Evolutionary conservation across 2,113 vertebrate species (phyloP), one percentile per base, ranked within the genome.

Genomic region (Pycnonotus jocosus): DNA sequence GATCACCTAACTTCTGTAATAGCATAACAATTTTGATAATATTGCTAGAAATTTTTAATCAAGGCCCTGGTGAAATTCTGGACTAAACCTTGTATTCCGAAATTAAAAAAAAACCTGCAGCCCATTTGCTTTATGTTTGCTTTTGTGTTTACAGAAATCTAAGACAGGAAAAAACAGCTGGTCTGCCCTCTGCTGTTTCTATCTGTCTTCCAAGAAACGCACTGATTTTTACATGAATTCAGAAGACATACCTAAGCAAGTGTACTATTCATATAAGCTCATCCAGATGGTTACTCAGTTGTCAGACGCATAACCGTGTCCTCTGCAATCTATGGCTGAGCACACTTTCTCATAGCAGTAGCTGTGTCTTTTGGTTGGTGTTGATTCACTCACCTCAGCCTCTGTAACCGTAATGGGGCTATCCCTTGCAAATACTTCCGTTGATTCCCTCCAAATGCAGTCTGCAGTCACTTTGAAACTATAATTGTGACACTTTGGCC

Each of bases 401-500:
- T 99, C 99, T 4, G 98, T 99, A 84, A 99, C 99, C 7, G 99
- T 99, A 94, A 99, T 99, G 42, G 99, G 99, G 73, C 99, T 99
- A 95, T 99, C 99, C 97, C 99, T 98, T 33, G 99, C 99, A 96
- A 99, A 99, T 35, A 99, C 99, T 95, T 99, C 99, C 0, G 99
- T 99, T 5, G 99, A 99, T 92, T 99, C 99, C 90, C 99, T 98
- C 99, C 99, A 99, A 61, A 98, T 97, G 96, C 99, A 99, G 95
- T 99, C 99, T 19, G 99, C 99, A 54, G 99, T 98, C n/a, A 92
- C 97, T 97, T 99, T 99, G 93, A 98, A 99, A 95, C 97, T 98
- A n/a, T 99, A 98, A 95, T 98, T 98, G 81, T 98, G 98, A 65
- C 98, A 99, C 95, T 99, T 99, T 44, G 99, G 99, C 73, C 98